Percentiles rank a stretch among this genome's conserved stretches.
Conservation (phyloP, 2,888 invertebrate genomes). For the Spilosoma lubricipeda region DNA sequence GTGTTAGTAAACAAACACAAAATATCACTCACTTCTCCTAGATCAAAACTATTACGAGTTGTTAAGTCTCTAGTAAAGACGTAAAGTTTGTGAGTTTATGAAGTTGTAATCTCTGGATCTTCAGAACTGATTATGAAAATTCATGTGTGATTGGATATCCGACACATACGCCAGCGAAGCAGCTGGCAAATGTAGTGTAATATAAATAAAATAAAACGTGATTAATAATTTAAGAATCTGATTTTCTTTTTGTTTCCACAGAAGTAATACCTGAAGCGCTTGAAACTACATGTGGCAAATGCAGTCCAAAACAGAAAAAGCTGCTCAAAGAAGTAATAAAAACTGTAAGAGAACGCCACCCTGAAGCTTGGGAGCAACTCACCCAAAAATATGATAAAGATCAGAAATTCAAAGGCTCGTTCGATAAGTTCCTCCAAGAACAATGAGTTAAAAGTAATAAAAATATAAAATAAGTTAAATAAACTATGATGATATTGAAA, state of each 20-base stretch:
- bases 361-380: constrained; percentile 88
- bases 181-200: not conserved
- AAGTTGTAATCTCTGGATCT: no score
- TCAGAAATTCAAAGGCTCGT: constrained; percentile 87
- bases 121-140: no score
- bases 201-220: not conserved
- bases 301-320: constrained; percentile 88
- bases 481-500: not conserved
- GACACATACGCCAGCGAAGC: no score
- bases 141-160: no score
- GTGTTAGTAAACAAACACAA: not conserved
- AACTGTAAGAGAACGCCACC: constrained; percentile 88
- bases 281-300: constrained; percentile 89
- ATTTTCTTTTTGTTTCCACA: constrained; percentile 61
- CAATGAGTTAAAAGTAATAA: constrained; percentile 32
- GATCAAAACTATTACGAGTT: no score
- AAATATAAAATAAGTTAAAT: constrained; percentile 6
- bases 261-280: constrained; percentile 90
- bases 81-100: no score
- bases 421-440: constrained; percentile 80
- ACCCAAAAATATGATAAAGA: constrained; percentile 90
- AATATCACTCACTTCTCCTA: not conserved
- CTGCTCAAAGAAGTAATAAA: constrained; percentile 87
- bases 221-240: not conserved
- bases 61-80: no score